phyloP scores from a whole-genome alignment of 2,113 vertebrate species.

The Pao palembangensis region DNA sequence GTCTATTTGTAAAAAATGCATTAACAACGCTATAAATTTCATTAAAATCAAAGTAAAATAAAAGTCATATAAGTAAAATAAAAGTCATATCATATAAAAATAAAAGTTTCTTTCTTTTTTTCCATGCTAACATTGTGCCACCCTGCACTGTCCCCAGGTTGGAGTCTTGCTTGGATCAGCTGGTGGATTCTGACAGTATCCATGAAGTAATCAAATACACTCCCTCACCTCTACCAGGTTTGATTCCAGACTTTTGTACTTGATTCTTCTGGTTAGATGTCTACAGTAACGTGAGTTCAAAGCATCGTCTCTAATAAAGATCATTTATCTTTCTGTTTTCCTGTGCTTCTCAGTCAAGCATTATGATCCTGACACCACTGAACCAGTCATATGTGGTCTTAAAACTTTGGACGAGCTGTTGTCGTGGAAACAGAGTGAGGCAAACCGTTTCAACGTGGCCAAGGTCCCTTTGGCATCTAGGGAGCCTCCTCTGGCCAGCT shows the following conservation, averaged over 20 bases:
- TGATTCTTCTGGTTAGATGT: background rate
- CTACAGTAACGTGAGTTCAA: background rate
- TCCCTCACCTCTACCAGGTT: constrained; percentile 61
- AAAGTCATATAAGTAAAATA: too few species aligned
- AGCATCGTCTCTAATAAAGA: background rate
- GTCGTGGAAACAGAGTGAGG: constrained; percentile 74
- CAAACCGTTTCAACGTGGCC: constrained; percentile 81
- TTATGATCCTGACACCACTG: constrained; percentile 82
- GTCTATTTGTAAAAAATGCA: too few species aligned
- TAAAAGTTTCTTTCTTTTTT: background rate
- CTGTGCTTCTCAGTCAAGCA: constrained; percentile 71
- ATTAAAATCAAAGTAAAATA: too few species aligned
- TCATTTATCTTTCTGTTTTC: background rate
- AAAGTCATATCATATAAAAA: too few species aligned
- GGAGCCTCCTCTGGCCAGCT: constrained; percentile 73
- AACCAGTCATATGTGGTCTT: constrained; percentile 85
- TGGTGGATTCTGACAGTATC: constrained; percentile 36
- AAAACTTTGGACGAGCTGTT: constrained; percentile 82
- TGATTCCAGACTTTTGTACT: background rate
- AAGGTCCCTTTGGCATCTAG: constrained; percentile 67
- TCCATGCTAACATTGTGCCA: background rate
- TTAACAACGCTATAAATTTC: too few species aligned
- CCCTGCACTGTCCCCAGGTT: constrained; percentile 39
- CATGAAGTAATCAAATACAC: constrained; percentile 60
- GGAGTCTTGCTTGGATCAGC: constrained; percentile 66